phyloP scores from a whole-genome alignment of 2,113 vertebrate genomes.

The Anthoscopus minutus region DNA sequence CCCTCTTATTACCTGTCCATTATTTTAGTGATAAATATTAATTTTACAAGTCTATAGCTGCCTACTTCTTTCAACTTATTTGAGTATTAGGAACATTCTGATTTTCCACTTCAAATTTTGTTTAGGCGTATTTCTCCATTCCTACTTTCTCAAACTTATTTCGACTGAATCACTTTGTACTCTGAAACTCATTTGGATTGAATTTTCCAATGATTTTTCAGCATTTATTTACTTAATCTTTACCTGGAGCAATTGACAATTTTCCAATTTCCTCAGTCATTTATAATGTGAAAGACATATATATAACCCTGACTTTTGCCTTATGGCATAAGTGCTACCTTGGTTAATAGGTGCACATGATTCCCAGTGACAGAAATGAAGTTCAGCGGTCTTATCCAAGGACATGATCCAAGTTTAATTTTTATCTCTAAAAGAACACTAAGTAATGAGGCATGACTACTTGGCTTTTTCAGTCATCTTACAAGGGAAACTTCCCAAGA shows the following conservation, averaged over 20 bases:
- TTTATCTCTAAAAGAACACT: not conserved
- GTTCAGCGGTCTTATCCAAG: not conserved
- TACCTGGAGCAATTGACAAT: not conserved
- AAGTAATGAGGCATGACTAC: not conserved
- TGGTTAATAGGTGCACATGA: not conserved
- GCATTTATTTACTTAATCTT: not conserved
- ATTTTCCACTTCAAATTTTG: not conserved
- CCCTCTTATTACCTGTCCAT: not conserved
- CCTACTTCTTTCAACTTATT: not conserved
- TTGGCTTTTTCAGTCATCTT: not conserved
- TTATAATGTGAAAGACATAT: not conserved
- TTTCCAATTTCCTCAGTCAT: not conserved
- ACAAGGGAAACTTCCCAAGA: not conserved
- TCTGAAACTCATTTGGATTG: not conserved
- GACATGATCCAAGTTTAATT: not conserved
- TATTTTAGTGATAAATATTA: not conserved
- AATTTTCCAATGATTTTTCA: not conserved
- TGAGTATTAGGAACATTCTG: not conserved
- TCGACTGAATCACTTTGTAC: not conserved
- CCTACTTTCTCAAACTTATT: not conserved
- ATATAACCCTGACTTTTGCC: not conserved
- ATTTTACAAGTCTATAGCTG: not conserved
- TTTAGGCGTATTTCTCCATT: not conserved
- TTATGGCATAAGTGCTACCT: not conserved
- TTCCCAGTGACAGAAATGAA: not conserved